Percentiles rank a stretch among this genome's conserved stretches.
phyloP scores from a whole-genome alignment of 2,797 vertebrate genomes.

The Aldrovandia affinis region DNA sequence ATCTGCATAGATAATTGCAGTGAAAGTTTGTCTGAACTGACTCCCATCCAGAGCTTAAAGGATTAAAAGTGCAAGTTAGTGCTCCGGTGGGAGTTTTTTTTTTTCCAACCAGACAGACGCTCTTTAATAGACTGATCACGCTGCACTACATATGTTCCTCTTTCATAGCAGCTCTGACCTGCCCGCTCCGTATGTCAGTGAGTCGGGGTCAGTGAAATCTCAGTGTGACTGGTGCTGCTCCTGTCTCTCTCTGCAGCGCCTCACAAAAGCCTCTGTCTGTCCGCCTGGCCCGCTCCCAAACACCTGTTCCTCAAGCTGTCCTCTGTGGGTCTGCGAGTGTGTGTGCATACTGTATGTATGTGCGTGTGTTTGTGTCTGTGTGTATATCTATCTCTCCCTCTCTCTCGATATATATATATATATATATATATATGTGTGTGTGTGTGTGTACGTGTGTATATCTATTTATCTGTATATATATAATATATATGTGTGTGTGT shows the following conservation, averaged over 20 bases:
- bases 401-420: too few species aligned
- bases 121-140: slow-evolving; percentile 45
- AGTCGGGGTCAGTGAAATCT: background rate
- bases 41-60: slow-evolving; percentile 42
- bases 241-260: background rate
- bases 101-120: slow-evolving; percentile 3
- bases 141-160: slow-evolving; percentile 27
- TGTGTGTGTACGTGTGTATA: background rate
- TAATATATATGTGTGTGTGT: background rate
- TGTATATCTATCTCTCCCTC: background rate
- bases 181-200: slow-evolving; percentile 53
- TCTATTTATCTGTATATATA: too few species aligned
- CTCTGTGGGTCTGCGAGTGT: slow-evolving; percentile 22
- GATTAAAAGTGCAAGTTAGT: slow-evolving; percentile 36
- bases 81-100: slow-evolving; percentile 18
- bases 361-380: background rate
- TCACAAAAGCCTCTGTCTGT: slow-evolving; percentile 36
- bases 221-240: background rate
- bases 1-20: slow-evolving; percentile 39
- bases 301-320: slow-evolving; percentile 70
- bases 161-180: slow-evolving; percentile 36
- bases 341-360: background rate
- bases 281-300: slow-evolving; percentile 54
- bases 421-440: background rate
- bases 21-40: slow-evolving; percentile 22